Evolutionary conservation across 2,113 vertebrate species (phyloP).

Genomic region (Callorhinus ursinus): DNA sequence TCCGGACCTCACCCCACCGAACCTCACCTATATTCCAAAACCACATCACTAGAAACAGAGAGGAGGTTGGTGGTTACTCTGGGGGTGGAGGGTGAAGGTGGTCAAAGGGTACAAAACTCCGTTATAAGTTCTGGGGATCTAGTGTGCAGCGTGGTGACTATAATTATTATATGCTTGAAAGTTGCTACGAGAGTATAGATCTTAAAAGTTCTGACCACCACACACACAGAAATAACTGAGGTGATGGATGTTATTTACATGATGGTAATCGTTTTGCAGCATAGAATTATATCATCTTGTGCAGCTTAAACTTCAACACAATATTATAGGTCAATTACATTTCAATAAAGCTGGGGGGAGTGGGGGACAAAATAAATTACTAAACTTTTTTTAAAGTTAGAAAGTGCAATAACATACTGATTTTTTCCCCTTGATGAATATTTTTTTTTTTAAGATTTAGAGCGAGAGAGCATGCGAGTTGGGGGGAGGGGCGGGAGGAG

Average conservation of each 20-base stretch:
- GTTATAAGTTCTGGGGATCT: not conserved
- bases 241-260: not conserved
- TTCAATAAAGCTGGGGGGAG: not conserved
- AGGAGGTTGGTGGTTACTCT: not conserved
- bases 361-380: not conserved
- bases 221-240: not conserved
- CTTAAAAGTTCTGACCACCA: not conserved
- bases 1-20: too few relatives aligned
- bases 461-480: too few relatives aligned
- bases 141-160: rapidly evolving
- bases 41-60: not conserved
- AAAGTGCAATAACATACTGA: too few relatives aligned
- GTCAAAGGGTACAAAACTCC: not conserved
- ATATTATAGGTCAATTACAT: not conserved
- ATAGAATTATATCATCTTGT: not conserved
- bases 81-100: not conserved
- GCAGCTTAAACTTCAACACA: not conserved
- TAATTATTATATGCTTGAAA: not conserved
- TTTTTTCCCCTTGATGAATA: too few relatives aligned
- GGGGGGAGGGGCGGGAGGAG: too few relatives aligned
- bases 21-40: too few relatives aligned
- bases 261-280: not conserved
- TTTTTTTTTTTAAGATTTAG: too few relatives aligned
- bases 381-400: not conserved
- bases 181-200: not conserved